Evolutionary conservation across 2,797 vertebrate species (phyloP).

Genomic region (Ibycter americanus): DNA sequence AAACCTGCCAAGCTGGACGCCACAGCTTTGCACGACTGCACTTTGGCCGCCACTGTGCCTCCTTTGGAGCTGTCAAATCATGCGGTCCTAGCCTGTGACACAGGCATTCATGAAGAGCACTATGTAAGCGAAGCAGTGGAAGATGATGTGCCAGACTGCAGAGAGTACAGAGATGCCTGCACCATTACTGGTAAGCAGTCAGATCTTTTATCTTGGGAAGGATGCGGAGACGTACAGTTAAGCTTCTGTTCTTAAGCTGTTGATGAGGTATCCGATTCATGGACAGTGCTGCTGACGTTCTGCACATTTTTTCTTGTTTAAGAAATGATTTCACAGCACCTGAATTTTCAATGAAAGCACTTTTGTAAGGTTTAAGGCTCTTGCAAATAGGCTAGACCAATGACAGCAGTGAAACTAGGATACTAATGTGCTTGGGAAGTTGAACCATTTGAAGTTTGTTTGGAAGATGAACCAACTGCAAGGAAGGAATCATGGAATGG

Average conservation of each 20-base stretch:
- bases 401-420: neutral
- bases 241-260: neutral
- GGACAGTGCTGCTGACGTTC: neutral
- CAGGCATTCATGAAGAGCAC: constrained; percentile 80
- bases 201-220: neutral
- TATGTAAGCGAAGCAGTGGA: constrained; percentile 87
- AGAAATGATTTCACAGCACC: neutral
- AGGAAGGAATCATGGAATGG: neutral
- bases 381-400: neutral
- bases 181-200: constrained; percentile 92
- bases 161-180: constrained; percentile 90
- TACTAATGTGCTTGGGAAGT: neutral
- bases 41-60: constrained; percentile 81
- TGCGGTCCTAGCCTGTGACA: constrained; percentile 71
- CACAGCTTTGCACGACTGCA: constrained; percentile 82
- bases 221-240: neutral
- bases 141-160: constrained; percentile 74
- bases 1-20: constrained; percentile 98
- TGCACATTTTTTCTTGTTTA: neutral
- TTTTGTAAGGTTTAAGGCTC: neutral
- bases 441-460: neutral
- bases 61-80: constrained; percentile 51
- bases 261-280: neutral
- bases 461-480: neutral
- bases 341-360: neutral